Evolutionary conservation across 2,888 invertebrate species (phyloP).

Genomic region (Drosophila mulleri): DNA sequence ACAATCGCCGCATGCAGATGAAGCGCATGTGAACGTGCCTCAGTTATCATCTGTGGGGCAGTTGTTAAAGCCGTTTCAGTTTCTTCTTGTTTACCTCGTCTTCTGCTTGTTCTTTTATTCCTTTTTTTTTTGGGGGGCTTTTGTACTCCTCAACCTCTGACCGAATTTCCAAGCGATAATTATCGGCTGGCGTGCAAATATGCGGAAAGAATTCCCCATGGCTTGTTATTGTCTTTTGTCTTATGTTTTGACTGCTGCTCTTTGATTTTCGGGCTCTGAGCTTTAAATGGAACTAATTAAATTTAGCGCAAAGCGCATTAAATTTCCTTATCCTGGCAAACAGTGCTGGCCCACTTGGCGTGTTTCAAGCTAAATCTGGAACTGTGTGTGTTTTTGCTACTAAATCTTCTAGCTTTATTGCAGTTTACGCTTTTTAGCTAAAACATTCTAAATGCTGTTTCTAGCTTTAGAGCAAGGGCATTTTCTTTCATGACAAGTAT

Average conservation of each 20-base stretch:
- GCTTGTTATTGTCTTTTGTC: conserved; percentile 41
- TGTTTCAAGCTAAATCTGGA: not conserved
- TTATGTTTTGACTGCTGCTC: conserved; percentile 34
- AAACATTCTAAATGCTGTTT: no score
- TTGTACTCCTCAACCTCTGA: conserved; percentile 80
- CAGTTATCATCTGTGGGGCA: conserved; percentile 19
- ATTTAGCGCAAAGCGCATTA: conserved; percentile 68
- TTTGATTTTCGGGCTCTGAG: conserved; percentile 29
- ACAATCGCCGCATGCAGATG: conserved; percentile 70
- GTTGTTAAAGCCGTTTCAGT: conserved; percentile 8
- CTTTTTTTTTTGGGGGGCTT: not conserved
- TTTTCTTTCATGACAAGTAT: no score
- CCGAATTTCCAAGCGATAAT: conserved; percentile 82
- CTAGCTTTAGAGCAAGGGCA: no score
- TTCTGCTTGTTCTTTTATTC: conserved; percentile 1
- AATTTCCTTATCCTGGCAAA: conserved; percentile 50
- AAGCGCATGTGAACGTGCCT: conserved; percentile 49
- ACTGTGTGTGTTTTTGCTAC: no score
- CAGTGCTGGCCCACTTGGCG: not conserved
- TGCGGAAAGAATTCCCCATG: conserved; percentile 69
- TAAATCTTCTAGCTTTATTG: no score
- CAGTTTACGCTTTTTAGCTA: no score
- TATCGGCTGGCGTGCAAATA: conserved; percentile 84
- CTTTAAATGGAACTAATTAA: conserved; percentile 79
- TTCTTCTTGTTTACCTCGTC: conserved; percentile 6